Conservation (phyloP, 92 coral and sea anemone genomes). For the Palythoa grandiflora region DNA sequence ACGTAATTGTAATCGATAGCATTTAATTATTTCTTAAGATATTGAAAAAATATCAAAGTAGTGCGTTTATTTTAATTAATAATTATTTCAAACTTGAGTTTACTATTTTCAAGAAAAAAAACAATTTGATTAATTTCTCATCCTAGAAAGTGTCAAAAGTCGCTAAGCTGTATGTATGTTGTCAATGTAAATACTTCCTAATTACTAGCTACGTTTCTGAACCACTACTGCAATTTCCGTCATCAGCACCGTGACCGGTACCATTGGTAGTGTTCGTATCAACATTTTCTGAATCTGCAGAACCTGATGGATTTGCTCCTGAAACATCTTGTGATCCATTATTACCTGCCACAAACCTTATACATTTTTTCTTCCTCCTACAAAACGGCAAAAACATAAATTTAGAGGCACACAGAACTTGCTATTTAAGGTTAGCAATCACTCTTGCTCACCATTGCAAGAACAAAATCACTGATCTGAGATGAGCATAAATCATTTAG, state of each 20-base stretch:
- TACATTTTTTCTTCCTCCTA: constrained; percentile 99
- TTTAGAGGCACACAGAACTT: no score
- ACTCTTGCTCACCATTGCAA: no score
- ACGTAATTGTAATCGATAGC: neutral
- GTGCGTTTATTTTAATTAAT: neutral
- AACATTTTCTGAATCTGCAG: constrained; percentile 86
- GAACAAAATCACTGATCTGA: no score
- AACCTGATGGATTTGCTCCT: constrained; percentile 64
- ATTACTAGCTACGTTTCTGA: constrained; percentile 32
- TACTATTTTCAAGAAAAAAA: neutral
- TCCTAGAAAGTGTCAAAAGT: constrained; percentile 28
- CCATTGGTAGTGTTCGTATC: constrained; percentile 68
- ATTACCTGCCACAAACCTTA: constrained; percentile 93
- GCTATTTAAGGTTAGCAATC: no score
- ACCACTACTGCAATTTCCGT: constrained; percentile 45
- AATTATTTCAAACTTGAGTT: neutral
- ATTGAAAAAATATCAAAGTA: constrained; percentile 1
- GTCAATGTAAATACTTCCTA: neutral
- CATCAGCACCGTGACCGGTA: constrained; percentile 35
- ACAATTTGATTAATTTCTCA: neutral
- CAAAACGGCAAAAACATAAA: constrained; percentile 5
- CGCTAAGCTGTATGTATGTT: neutral
- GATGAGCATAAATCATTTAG: no score
- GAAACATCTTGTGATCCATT: constrained; percentile 77
- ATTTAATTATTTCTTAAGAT: neutral